Evolutionary conservation across 2,888 invertebrate species (phyloP).

Genomic region (Oligia latruncula): DNA sequence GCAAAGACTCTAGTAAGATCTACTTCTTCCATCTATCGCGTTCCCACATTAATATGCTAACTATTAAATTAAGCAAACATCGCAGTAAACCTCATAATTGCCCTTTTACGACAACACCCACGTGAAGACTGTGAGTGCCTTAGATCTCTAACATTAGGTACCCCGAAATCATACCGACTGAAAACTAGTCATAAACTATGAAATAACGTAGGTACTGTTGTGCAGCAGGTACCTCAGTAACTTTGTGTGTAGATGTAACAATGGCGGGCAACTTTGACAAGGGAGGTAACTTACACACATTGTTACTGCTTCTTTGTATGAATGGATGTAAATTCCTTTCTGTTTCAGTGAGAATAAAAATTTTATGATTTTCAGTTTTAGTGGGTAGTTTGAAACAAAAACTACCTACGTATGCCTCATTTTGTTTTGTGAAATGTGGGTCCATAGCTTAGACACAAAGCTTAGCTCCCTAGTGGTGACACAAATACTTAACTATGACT

Average conservation of each 20-base stretch:
- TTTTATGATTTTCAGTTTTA: conserved; percentile 19
- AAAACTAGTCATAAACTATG: conserved; percentile 33
- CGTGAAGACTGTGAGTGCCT: not conserved
- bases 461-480: not conserved
- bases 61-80: not conserved
- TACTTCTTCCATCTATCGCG: too few relatives aligned
- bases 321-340: conserved; percentile 23
- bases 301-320: conserved; percentile 48
- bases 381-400: conserved; percentile 37
- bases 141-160: not conserved
- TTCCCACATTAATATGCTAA: not conserved
- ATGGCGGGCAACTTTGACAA: conserved; percentile 37
- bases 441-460: too few relatives aligned
- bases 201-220: conserved; percentile 43
- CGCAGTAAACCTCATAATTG: not conserved
- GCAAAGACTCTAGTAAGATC: too few relatives aligned
- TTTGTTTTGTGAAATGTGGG: not conserved
- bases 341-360: not conserved
- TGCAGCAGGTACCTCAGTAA: conserved; percentile 11
- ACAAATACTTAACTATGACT: not conserved
- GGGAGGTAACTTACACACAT: conserved; percentile 25
- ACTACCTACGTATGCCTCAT: not conserved
- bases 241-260: conserved; percentile 36
- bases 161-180: not conserved
- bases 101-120: conserved; percentile 6